These are phyloP conservation scores for Dynastes hyllus DNA, from an alignment of 2,888 invertebrate species.

Conservation along the genomic window DNA sequence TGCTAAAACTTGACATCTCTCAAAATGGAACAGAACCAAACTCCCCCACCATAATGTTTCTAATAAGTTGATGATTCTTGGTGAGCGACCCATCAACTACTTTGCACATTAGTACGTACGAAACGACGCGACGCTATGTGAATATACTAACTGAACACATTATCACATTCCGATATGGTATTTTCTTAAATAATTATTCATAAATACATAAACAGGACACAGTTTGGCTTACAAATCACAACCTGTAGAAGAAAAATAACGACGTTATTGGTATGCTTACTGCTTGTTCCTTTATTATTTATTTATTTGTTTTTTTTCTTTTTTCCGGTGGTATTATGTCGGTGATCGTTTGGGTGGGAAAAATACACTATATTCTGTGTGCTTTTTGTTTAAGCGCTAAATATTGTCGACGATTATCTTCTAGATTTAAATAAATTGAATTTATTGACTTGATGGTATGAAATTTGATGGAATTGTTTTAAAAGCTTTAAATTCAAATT, in stretches of 20 bases:
- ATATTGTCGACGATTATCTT: not conserved
- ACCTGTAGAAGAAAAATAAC: not conserved
- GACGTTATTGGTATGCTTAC: not conserved
- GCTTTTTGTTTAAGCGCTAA: not conserved
- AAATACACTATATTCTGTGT: not conserved
- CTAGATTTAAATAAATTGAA: not conserved
- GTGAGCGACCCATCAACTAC: not conserved
- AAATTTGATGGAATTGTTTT: too few species aligned
- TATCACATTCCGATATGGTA: conserved; percentile 24
- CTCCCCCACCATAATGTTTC: too few species aligned
- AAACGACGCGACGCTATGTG: too few species aligned
- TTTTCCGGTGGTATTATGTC: not conserved
- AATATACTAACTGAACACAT: not conserved
- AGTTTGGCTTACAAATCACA: conserved; percentile 6
- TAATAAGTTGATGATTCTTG: not conserved
- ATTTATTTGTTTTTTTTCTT: not conserved
- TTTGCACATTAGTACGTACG: too few species aligned
- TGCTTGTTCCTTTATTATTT: not conserved
- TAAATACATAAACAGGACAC: conserved; percentile 12
- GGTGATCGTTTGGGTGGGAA: not conserved
- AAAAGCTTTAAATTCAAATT: too few species aligned
- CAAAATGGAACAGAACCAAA: too few species aligned
- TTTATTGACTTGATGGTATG: too few species aligned
- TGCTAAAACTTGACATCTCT: too few species aligned
- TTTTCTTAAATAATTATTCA: conserved; percentile 20